phyloP scores from a whole-genome alignment of 2,888 invertebrate species.

The Macrosoma leucophasiata region DNA sequence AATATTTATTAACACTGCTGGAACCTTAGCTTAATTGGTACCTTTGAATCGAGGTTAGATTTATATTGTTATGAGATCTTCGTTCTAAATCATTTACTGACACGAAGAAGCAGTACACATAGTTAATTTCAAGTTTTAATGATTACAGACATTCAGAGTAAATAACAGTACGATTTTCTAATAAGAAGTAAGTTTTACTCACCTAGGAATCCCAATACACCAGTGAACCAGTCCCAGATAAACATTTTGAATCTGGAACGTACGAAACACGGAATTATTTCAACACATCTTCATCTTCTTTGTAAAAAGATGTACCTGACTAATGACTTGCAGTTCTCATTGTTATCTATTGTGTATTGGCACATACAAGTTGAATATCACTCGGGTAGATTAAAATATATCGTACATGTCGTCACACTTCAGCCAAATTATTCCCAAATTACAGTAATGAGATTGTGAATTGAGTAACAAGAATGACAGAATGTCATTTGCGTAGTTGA shows the following conservation, averaged over 20 bases:
- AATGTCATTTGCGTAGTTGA: constrained; percentile 59
- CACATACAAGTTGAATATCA: constrained; percentile 26
- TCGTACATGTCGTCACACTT: constrained; percentile 10
- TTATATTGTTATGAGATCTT: too few species aligned
- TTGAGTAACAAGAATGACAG: constrained; percentile 68
- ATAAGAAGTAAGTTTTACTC: constrained; percentile 49
- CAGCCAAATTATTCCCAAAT: constrained; percentile 7
- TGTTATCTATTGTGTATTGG: constrained; percentile 44
- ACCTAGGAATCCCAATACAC: constrained; percentile 95
- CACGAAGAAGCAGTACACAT: too few species aligned
- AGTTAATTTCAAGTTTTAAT: too few species aligned
- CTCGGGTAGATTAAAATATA: too few species aligned
- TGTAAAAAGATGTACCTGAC: constrained; percentile 46
- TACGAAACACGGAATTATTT: constrained; percentile 35
- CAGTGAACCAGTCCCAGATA: constrained; percentile 97
- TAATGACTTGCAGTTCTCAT: constrained; percentile 60
- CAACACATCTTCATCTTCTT: constrained; percentile 33
- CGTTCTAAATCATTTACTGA: too few species aligned
- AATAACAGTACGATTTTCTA: background rate
- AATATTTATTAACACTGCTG: too few species aligned
- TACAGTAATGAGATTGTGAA: constrained; percentile 43
- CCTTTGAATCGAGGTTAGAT: too few species aligned
- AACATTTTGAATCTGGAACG: constrained; percentile 82
- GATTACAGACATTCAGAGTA: too few species aligned
- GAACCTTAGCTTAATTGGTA: too few species aligned